Base-by-base conservation (phyloP, 1,140 invertebrate species). In the Drosophila chauvacae region DNA sequence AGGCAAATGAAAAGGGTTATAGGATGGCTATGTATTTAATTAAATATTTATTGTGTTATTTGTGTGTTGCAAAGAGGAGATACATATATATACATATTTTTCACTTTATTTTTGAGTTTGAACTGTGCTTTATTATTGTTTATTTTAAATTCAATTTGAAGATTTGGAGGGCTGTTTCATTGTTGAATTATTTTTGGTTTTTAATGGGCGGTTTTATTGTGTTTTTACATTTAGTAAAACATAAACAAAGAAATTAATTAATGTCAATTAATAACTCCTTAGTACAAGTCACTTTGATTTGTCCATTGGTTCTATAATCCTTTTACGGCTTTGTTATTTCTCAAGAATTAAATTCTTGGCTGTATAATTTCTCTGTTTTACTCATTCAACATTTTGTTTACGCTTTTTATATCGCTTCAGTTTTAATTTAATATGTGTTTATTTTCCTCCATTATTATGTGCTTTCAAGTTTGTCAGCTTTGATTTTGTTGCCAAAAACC, bases 401-500 rank as follows among this genome's bases (percentile, higher is more conserved):
- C 4, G 3, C 6, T 20, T 14, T 7, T 4, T 2, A 2, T 35
- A 50, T 6, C 9, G 7, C 3, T 55, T 35, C 23, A 23, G 7
- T 37, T 37, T 14, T 16, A 13, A 2, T 51, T 30, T 30, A 7
- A 28, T 13, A 7, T n/a, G 13, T n/a, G 14, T 53, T 16, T 0
- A 39, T 37, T 55, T 55, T 56, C 53, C 53, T 39, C 53, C 35
- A 56, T 28, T 23, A 72, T 41, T 56, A 44, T 42, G 33, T n/a
- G 35, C 23, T 68, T 39, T 23, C 14, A 23, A 45, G 26, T 66
- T 47, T 65, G 28, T 71, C 33, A 50, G 20, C n/a, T 47, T 55
- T 14, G 47, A 59, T 79, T 68, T 83, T 81, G 85, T 76, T 90
- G 82, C 82, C 80, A 90, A 91, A 90, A 91, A 87, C 80, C 87